A percentile compares a stretch with the other conserved stretches of the same genome.
phyloP scores from a whole-genome alignment of 2,888 invertebrate species.

The Trimorus sp. region DNA sequence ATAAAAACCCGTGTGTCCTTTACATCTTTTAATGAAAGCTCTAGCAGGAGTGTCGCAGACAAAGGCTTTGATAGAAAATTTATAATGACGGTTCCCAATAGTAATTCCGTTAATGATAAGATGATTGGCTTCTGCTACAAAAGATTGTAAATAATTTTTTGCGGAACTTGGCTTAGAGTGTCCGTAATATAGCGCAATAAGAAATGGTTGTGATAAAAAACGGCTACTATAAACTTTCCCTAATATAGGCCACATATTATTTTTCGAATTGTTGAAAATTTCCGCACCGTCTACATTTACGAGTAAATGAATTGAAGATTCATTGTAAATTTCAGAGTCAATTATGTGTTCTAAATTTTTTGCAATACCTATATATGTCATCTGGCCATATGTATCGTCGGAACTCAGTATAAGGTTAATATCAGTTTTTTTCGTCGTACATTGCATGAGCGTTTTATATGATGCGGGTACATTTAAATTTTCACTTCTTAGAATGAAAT shows the following conservation, averaged over 20 bases:
- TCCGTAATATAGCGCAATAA: not conserved
- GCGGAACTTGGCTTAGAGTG: not conserved
- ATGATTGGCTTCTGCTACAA: not conserved
- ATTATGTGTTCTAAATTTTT: not conserved
- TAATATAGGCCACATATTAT: not conserved
- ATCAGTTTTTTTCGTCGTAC: too few relatives aligned
- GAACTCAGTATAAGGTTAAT: not conserved
- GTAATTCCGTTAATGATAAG: not conserved
- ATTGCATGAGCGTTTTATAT: too few relatives aligned
- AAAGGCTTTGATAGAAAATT: not conserved
- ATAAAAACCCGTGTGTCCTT: not conserved
- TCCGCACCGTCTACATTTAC: not conserved
- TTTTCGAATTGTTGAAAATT: not conserved
- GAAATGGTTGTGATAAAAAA: not conserved
- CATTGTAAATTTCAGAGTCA: not conserved
- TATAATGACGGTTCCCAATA: not conserved
- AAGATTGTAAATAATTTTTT: not conserved
- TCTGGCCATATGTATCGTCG: not conserved
- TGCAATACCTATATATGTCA: not conserved
- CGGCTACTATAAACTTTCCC: not conserved
- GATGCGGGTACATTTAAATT: too few relatives aligned
- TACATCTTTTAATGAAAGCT: not conserved
- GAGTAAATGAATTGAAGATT: not conserved
- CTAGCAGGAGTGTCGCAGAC: not conserved
- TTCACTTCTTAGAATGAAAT: too few relatives aligned